Evolutionary conservation across 2,113 vertebrate species (phyloP), one percentile per base, ranked within the genome.

Genomic region (Boleophthalmus pectinirostris): DNA sequence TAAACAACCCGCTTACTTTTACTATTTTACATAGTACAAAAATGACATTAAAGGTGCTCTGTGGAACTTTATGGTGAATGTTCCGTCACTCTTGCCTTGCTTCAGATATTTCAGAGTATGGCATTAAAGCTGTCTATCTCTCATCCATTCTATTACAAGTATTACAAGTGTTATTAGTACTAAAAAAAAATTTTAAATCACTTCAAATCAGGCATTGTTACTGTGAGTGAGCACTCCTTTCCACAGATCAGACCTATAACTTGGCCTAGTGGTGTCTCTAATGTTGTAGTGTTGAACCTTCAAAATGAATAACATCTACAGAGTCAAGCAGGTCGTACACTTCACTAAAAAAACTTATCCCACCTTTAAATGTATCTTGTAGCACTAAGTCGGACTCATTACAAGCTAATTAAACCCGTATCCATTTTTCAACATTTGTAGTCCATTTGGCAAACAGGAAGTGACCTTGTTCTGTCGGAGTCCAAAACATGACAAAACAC

Each of bases 401-500:
- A 13, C 56, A 16, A 43, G 1, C 61, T 43, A 21, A 64, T 64
- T 64, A 14, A 3, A 15, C 4, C 24, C 9, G 23, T 24, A 6
- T 25, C 13, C 65, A 66, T 66, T 23, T 46, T 64, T 38, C 29
- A 38, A 47, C 5, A 0, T 75, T 56, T 8, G 3, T 72, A n/a
- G 57, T 67, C 75, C 51, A 64, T 77, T 64, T 25, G 2, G n/a
- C 15, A 71, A 70, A 64, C 75, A 68, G 79, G 78, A 88, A 84
- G 79, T 84, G 89, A 45, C 85, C 89, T 75, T 80, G 76, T 87
- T 89, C 81, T 87, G 89, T 89, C 80, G 53, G 45, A 72, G 49
- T 67, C 43, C 74, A 66, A 46, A 84, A 82, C 82, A 84, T 81
- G 82, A 89, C 81, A 72, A 79, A 89, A 82, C 84, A 87, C 87